Conservation (phyloP, 2,888 invertebrate genomes). For the Melanostoma mellinum region DNA sequence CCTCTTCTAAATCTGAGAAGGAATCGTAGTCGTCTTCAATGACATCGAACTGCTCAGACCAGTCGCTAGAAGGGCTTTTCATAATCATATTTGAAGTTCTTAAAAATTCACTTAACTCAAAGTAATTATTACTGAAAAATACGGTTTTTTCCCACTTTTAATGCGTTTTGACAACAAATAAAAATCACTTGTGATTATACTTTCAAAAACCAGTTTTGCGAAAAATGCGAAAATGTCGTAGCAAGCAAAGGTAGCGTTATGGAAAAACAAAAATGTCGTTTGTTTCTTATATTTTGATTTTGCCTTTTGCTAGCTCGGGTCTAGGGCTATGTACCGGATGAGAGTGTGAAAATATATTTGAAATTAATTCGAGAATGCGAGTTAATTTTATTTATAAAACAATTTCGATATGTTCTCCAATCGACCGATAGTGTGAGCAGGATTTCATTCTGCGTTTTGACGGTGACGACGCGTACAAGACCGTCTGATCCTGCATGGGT, state of each 20-base stretch:
- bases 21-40: conserved; percentile 80
- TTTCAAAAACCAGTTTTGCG: no score
- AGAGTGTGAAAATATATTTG: conserved; percentile 58
- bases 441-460: no score
- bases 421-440: conserved; percentile 13
- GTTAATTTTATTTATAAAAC: conserved; percentile 70
- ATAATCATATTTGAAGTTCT: conserved; percentile 77
- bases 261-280: no score
- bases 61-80: conserved; percentile 81
- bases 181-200: no score
- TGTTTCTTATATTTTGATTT: conserved; percentile 10
- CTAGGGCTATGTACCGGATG: conserved; percentile 34
- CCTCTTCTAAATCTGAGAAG: conserved; percentile 79
- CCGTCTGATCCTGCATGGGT: no score
- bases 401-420: conserved; percentile 44
- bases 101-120: no score
- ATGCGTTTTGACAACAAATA: no score
- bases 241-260: conserved; percentile 6
- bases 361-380: conserved; percentile 59
- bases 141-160: no score
- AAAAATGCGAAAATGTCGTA: conserved; percentile 18
- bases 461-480: no score
- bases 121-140: no score
- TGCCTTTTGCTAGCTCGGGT: conserved; percentile 16
- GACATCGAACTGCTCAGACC: conserved; percentile 80